Percentiles rank a stretch among this genome's conserved stretches.
phyloP scores from a whole-genome alignment of 2,113 vertebrate species.

The Perca fluviatilis region DNA sequence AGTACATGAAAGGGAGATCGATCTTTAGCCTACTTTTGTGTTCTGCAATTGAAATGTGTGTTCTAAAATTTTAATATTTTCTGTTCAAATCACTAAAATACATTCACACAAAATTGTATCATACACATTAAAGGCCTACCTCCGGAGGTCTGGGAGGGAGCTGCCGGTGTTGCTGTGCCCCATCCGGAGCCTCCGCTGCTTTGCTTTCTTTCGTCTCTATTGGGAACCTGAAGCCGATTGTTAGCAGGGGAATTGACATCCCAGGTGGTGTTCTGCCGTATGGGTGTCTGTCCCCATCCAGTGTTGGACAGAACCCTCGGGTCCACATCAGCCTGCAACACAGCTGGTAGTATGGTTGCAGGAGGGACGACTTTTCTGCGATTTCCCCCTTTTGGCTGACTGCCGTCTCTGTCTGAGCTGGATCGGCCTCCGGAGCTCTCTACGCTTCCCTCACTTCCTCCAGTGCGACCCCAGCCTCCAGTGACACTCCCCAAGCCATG shows the following conservation, averaged over 20 bases:
- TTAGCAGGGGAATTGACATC: conserved; percentile 86
- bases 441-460: conserved; percentile 90
- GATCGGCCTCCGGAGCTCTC: conserved; percentile 90
- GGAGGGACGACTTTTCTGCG: conserved; percentile 86
- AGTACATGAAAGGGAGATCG: neutral
- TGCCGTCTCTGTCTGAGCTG: conserved; percentile 83
- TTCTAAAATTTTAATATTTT: neutral
- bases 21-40: neutral
- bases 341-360: conserved; percentile 83
- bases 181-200: conserved; percentile 91
- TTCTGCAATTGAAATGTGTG: neutral
- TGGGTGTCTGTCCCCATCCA: conserved; percentile 98
- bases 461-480: conserved; percentile 75
- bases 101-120: neutral
- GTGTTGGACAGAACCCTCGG: conserved; percentile 97
- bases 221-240: conserved; percentile 67
- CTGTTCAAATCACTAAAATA: neutral
- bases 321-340: conserved; percentile 90
- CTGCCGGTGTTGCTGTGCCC: conserved; percentile 84
- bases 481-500: conserved; percentile 53
- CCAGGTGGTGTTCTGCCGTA: conserved; percentile 98
- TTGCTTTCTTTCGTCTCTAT: conserved; percentile 87
- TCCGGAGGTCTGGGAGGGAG: conserved; percentile 89
- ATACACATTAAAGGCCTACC: conserved; percentile 49
- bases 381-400: conserved; percentile 79